Percentiles rank a stretch among this genome's conserved stretches.
These are phyloP conservation scores for Xestia sexstrigata DNA, from an alignment of 2,888 invertebrate genomes.

Conservation along the genomic window DNA sequence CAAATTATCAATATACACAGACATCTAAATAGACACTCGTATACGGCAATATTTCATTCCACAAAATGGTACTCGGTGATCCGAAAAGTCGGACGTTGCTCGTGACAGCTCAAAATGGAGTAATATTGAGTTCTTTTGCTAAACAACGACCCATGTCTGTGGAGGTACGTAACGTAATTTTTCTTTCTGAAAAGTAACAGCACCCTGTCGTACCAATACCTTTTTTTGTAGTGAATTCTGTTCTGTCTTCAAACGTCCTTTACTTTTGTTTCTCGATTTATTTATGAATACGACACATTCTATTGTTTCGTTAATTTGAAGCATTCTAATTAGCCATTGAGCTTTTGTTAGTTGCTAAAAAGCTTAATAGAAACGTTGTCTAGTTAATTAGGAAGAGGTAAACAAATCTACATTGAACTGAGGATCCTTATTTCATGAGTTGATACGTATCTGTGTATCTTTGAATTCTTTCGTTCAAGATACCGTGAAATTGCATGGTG, in stretches of 20 bases:
- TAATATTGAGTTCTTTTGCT: constrained; percentile 57
- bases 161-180: constrained; percentile 54
- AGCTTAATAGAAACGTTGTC: constrained; percentile 4
- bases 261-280: constrained; percentile 26
- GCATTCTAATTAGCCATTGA: neutral
- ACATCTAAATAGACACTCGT: constrained; percentile 42
- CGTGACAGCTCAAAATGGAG: constrained; percentile 64
- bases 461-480: constrained; percentile 71
- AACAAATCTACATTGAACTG: constrained; percentile 51
- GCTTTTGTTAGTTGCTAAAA: neutral
- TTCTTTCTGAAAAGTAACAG: constrained; percentile 52
- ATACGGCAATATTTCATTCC: constrained; percentile 50
- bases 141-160: constrained; percentile 63
- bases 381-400: constrained; percentile 32
- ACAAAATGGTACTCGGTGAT: constrained; percentile 58
- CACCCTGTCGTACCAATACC: constrained; percentile 30
- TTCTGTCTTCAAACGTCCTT: constrained; percentile 24
- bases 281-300: constrained; percentile 5
- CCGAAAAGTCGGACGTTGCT: constrained; percentile 63
- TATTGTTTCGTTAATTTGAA: constrained; percentile 1
- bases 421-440: constrained; percentile 62
- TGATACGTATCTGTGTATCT: constrained; percentile 66
- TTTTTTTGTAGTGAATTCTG: constrained; percentile 34
- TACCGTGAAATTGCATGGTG: constrained; percentile 76
- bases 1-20: constrained; percentile 53